Evolutionary conservation across 2,113 vertebrate genomes (phyloP), one percentile per base, ranked within the genome.

Genomic region (Ardeotis arabs): DNA sequence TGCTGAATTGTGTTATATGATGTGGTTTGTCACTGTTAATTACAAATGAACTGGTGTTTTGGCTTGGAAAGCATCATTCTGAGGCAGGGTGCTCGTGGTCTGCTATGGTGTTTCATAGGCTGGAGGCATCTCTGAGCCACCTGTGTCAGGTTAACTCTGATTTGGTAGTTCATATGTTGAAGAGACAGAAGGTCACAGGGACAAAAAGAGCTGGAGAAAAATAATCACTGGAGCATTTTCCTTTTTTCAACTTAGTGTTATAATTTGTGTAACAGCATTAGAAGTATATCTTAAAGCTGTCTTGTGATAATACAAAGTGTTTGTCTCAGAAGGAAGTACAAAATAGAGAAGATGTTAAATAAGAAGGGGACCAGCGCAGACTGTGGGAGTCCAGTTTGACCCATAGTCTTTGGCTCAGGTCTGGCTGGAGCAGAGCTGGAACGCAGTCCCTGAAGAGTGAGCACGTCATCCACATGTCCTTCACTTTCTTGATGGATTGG

Each of bases 381-480:
- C 31, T 67, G 45, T 7, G 22, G 27, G 17, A 8, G 5, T 75
- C 45, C n/a, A 72, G 31, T 55, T 60, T 64, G 22, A 8, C 29
- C 27, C 7, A 6, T 59, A 15, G 44, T 9, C 12, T 27, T 50
- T n/a, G 44, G 59, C 35, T 83, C 18, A 24, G 75, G 6, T 85
- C 23, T 63, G 14, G 4, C 28, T 76, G 41, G 80, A 28, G 2
- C 52, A 69, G 79, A 82, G 56, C 66, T 86, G 93, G 31, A 88
- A 19, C 0, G 0, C n/a, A 55, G 13, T 6, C n/a, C 22, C 14
- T 56, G 25, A 15, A 33, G 52, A 45, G 49, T 1, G 23, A 89
- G 44, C 53, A 11, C 35, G 7, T 68, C 73, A 19, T 68, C 73
- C 7, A 0, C 37, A 25, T 44, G 27, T 49, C 50, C 39, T 31